Base-by-base conservation (phyloP, 2,888 invertebrate species). In the Apodemia zela region DNA sequence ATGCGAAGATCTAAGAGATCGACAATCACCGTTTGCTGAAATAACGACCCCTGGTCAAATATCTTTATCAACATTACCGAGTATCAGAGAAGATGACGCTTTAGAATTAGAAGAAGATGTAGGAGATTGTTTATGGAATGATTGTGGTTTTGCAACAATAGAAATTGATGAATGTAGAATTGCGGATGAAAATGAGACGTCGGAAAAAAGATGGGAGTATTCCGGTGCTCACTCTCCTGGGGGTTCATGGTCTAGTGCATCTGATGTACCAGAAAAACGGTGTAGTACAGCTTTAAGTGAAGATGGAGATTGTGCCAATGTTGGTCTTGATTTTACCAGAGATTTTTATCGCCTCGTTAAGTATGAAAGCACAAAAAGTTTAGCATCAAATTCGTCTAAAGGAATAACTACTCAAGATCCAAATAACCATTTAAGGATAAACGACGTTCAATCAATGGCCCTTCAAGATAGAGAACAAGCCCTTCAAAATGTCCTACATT, bases 261-360 rank as follows among this genome's bases (percentile, higher is more conserved):
- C 90, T 17, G 92, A 92, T 72, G 94, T 91, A 58, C 93, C 93
- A 63, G 95, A 95, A 67, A 95, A 95, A 78, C 87, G 95, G 72
- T 95, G 95, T 0, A 95, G 95, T 59, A 93, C 94, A 5, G 95
- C 95, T 4, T 79, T 95, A 63, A 95, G 95, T 69, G 94, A 94
- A 79, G 95, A 95, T 75, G 95, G 95, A 68, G 94, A 95, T 75
- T 92, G 94, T 67, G 93, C 95, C 0, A 93, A 93, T 51, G 92
- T 95, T 21, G 95, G 95, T 21, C 93, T 95, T 15, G 95, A 96
- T 80, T 96, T 96, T 75, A 96, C 96, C 6, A 89, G 96, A 69
- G 96, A 96, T 83, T 96, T 96, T 82, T 96, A 96, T 79, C 93
- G 95, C 42, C 93, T 96, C 68, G 96, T 96, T 59, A 96, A 96